Evolutionary conservation across 2,113 vertebrate genomes (phyloP), one percentile per base, ranked within the genome.

Genomic region (Dicaeum eximium): DNA sequence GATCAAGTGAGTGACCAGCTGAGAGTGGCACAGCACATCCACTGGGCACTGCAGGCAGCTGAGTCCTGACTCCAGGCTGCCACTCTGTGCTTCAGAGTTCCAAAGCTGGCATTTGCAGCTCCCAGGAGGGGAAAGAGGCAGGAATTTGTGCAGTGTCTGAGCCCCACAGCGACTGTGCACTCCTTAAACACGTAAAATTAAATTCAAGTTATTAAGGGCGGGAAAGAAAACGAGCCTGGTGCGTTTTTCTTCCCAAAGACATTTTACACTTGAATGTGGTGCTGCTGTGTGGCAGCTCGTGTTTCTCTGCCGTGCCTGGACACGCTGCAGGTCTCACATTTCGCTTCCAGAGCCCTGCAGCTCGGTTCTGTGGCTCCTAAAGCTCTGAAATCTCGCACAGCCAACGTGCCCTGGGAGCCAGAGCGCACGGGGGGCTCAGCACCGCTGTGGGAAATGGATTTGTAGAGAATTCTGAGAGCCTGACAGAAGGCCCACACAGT

Each of bases 181-280:
- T 74, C 65, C 64, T 85, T 51, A 19, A 91, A 64, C 17, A 16
- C 0, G 2, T 57, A 40, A 51, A 70, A 69, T n/a, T 16, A 15
- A 54, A 61, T 60, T 21, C 4, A 22, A 51, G 8, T 50, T 31
- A 45, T 28, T 64, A 13, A 22, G 47, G 25, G 30, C 11, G 48
- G n/a, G 51, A 27, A 16, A 9, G 21, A 28, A 30, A n/a, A 38
- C 1, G 53, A 82, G 25, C 56, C 47, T 27, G 14, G 72, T 77
- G 60, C 0, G 0, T 25, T 80, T 72, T 42, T 11, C 35, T 56
- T 45, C 33, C 54, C 69, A 5, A 7, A 33, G 47, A 19, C 15
- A 0, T 60, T 48, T 84, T 44, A 4, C 6, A 12, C 31, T 60
- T 19, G 5, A 42, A 4, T 17, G 33, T 9, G 12, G 65, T 40